Evolutionary conservation across 2,797 vertebrate genomes (phyloP).

Genomic region (Allenopithecus nigroviridis): DNA sequence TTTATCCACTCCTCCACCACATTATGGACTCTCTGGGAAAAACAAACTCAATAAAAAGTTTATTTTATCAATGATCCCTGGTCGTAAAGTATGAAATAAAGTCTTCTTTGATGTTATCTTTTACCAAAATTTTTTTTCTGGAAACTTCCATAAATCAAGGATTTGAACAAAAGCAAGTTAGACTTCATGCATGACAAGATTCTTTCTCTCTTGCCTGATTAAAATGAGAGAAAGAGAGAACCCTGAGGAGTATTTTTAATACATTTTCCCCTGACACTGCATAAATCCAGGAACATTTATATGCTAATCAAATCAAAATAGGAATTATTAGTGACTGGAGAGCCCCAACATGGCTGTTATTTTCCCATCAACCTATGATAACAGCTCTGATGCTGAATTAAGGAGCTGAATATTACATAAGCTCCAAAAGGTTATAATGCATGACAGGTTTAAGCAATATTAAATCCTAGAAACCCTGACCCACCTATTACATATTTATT

Average conservation of each 20-base stretch:
- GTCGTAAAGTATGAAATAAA: slow-evolving; percentile 34
- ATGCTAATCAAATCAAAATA: slow-evolving; percentile 87
- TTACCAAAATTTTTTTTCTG: not conserved
- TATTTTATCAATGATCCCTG: not conserved
- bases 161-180: slow-evolving; percentile 54
- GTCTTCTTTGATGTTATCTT: slow-evolving; percentile 29
- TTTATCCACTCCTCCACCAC: not conserved
- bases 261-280: slow-evolving; percentile 79
- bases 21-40: not conserved
- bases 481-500: slow-evolving; percentile 85
- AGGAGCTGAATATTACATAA: slow-evolving; percentile 83
- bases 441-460: slow-evolving; percentile 83
- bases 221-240: slow-evolving; percentile 79
- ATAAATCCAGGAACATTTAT: slow-evolving; percentile 83
- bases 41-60: not conserved
- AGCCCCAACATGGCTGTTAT: slow-evolving; percentile 85
- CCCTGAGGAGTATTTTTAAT: slow-evolving; percentile 83
- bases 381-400: slow-evolving; percentile 79
- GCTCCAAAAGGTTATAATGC: slow-evolving; percentile 84
- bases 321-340: slow-evolving; percentile 84
- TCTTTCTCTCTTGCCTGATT: slow-evolving; percentile 56
- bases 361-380: slow-evolving; percentile 84
- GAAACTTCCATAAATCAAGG: not conserved
- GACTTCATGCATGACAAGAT: slow-evolving; percentile 31
- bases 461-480: slow-evolving; percentile 81